Base-by-base conservation (phyloP, 1,140 invertebrate genomes). In the Zaprionus nigranus region DNA sequence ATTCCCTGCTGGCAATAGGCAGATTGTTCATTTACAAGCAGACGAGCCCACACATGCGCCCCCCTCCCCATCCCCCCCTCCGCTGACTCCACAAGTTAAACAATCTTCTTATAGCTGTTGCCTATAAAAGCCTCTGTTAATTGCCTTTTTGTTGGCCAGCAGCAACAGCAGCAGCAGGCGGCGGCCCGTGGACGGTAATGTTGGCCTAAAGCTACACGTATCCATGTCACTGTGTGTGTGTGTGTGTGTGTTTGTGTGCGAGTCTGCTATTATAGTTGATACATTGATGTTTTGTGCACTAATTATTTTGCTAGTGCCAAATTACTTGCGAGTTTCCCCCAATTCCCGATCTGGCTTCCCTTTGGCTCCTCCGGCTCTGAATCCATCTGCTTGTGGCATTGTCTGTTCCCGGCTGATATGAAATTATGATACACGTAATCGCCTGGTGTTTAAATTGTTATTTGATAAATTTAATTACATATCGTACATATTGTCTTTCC, bases 291-390 rank as follows among this genome's bases (percentile, higher is more conserved):
- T 61, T 61, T 43, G 24, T 38, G 22, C 38, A 61, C 24, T n/a
- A 61, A 61, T 61, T 38, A 61, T 61, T 61, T 61, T 60, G 57
- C 46, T 51, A 51, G 46, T 51, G 46, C 46, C 46, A 51, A 51
- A 51, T 51, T 51, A 51, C 46, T 51, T 51, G 20, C 17, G 46
- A 51, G 46, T 5, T 22, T 24, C 46, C 46, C 46, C 20, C n/a
- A 7, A 28, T 28, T 28, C 6, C 28, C 28, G 28, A 28, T 28
- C 28, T 7, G 28, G 28, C 7, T 2, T n/a, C 40, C 36, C 36
- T 38, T 46, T 17, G 40, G 6, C 38, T 40, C 38, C 15, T 15
- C 22, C 46, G 9, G 20, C 46, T 12, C 4, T 13, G 46, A 11
- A 11, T 51, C 12, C 20, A 24, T 11, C 46, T 51, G 46, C 20